Evolutionary conservation across 2,888 invertebrate species (phyloP).

Genomic region (Pherbina coryleti): DNA sequence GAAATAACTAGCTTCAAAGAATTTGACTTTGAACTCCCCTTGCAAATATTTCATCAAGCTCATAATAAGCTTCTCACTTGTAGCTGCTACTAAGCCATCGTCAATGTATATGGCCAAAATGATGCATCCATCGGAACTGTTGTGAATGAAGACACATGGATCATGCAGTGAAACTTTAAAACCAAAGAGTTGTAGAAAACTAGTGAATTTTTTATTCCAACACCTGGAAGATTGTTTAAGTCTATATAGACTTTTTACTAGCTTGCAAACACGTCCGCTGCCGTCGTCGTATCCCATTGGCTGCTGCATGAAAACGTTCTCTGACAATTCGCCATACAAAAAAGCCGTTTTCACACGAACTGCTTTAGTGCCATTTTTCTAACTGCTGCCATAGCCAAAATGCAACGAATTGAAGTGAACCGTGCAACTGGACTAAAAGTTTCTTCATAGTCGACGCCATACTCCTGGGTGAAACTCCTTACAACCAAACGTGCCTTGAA

Average conservation of each 20-base stretch:
- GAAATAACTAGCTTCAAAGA: constrained; percentile 7
- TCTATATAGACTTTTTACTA: constrained; percentile 51
- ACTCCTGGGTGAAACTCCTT: constrained; percentile 47
- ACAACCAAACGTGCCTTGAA: constrained; percentile 46
- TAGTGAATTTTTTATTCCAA: no score
- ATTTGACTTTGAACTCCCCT: constrained; percentile 9
- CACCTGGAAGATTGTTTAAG: constrained; percentile 44
- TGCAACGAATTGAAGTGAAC: constrained; percentile 50
- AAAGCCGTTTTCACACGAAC: constrained; percentile 49
- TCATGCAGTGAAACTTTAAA: no score
- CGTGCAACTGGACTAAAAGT: constrained; percentile 55
- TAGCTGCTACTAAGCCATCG: no score
- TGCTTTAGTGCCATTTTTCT: constrained; percentile 44
- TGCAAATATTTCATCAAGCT: constrained; percentile 22
- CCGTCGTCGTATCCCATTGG: constrained; percentile 43
- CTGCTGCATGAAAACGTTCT: constrained; percentile 46
- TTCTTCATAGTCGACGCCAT: constrained; percentile 50
- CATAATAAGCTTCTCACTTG: no score
- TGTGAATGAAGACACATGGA: no score
- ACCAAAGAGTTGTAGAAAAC: no score
- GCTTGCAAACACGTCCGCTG: constrained; percentile 45
- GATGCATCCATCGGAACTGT: no score
- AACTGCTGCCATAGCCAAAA: constrained; percentile 46
- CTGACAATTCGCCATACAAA: constrained; percentile 46
- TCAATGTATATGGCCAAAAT: no score